Evolutionary conservation across 37 sponge, comb jelly and placozoan species (phyloP).

Genomic region (Haliclona indistincta): DNA sequence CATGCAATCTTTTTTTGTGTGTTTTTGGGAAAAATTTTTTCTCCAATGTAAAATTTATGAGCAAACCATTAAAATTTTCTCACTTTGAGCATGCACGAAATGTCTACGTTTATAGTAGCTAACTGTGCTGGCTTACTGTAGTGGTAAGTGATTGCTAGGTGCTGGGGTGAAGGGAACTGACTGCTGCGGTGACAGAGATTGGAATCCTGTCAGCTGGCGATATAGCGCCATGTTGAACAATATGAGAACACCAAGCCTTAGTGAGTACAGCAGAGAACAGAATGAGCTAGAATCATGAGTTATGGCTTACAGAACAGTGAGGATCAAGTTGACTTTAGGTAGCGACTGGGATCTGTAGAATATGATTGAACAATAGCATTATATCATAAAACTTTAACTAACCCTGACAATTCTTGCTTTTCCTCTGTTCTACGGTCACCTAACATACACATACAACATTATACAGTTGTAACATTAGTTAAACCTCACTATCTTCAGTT

Average conservation of each 20-base stretch:
- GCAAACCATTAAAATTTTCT: too few species aligned
- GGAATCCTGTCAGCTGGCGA: slow-evolving; percentile 43
- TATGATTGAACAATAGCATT: not conserved
- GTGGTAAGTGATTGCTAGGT: not conserved
- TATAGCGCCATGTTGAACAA: slow-evolving; percentile 65
- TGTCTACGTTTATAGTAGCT: too few species aligned
- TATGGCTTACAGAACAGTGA: slow-evolving; percentile 44
- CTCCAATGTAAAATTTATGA: too few species aligned
- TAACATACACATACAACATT: too few species aligned
- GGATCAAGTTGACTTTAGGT: slow-evolving; percentile 47
- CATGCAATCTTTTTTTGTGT: too few species aligned
- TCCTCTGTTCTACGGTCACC: too few species aligned
- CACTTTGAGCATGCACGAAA: too few species aligned
- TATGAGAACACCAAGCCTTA: slow-evolving; percentile 7
- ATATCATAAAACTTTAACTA: too few species aligned
- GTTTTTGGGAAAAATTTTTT: too few species aligned
- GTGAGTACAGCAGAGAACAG: not conserved
- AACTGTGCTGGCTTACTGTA: not conserved
- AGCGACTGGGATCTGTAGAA: not conserved
- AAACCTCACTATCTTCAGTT: too few species aligned
- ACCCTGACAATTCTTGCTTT: too few species aligned
- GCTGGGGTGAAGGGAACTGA: not conserved
- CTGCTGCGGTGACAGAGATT: not conserved
- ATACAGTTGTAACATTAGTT: too few species aligned
- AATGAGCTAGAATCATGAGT: not conserved